Conservation (phyloP, 2,888 invertebrate species). For the Lepidochrysops patricia region DNA sequence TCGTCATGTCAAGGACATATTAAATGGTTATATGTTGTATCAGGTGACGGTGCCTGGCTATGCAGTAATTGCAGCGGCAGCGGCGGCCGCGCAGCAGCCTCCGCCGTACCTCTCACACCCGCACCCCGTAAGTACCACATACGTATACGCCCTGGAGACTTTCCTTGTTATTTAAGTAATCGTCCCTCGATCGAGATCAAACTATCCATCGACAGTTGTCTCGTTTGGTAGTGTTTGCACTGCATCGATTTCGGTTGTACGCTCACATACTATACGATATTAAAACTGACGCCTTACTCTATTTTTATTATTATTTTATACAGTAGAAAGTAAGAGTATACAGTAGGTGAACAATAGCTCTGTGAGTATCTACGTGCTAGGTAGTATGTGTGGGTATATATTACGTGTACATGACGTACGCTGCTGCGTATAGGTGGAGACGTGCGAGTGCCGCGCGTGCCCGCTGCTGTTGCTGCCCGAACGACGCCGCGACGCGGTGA, state of each 20-base stretch:
- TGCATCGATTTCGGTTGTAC: no score
- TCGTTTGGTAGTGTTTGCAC: no score
- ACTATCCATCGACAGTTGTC: no score
- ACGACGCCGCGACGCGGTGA: constrained; percentile 65
- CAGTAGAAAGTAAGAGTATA: no score
- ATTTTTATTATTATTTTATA: no score
- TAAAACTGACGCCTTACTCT: no score
- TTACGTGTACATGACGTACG: not conserved
- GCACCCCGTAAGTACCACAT: constrained; percentile 43
- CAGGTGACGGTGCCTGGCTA: constrained; percentile 57
- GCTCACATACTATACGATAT: no score
- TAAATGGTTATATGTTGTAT: no score
- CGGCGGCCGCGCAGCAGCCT: constrained; percentile 59
- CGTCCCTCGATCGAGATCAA: no score
- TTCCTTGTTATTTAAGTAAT: no score
- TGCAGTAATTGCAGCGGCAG: constrained; percentile 56
- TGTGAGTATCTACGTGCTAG: no score
- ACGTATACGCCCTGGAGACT: no score
- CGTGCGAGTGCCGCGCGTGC: constrained; percentile 66
- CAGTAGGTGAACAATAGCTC: not conserved
- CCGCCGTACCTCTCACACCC: constrained; percentile 58
- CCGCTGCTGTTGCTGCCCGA: constrained; percentile 63
- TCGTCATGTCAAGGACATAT: not conserved
- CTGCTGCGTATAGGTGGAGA: constrained; percentile 42
- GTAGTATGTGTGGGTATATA: not conserved